These are phyloP conservation scores for Tachina grossa DNA, from an alignment of 2,888 invertebrate genomes.

Conservation along the genomic window DNA sequence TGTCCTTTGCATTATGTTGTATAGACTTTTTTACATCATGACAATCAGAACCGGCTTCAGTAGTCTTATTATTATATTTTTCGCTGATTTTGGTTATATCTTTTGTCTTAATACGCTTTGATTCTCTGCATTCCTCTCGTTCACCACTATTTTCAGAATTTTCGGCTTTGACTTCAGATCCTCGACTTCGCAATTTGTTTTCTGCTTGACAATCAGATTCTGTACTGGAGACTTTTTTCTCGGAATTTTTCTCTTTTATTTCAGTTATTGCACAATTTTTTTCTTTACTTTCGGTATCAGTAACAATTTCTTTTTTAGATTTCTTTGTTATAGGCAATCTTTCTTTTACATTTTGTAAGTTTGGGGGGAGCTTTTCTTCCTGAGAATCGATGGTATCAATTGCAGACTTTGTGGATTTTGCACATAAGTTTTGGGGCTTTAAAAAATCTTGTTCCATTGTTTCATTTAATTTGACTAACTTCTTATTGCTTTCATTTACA, in stretches of 20 bases:
- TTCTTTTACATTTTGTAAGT: not conserved
- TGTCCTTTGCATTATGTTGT: too few species aligned
- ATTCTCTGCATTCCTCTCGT: not conserved
- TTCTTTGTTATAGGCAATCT: not conserved
- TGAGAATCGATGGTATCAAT: not conserved
- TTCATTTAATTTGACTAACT: slow-evolving; percentile 34
- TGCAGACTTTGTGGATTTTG: slow-evolving; percentile 17
- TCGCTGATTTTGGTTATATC: not conserved
- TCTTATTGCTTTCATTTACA: slow-evolving; percentile 53
- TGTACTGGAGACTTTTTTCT: not conserved
- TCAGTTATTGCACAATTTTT: not conserved
- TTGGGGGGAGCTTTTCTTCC: not conserved
- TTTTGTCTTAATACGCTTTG: not conserved
- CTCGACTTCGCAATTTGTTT: not conserved
- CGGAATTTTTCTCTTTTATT: too few species aligned
- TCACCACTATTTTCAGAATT: not conserved
- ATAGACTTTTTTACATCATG: too few species aligned
- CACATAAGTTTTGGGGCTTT: slow-evolving; percentile 15
- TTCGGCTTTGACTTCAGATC: not conserved
- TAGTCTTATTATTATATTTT: not conserved
- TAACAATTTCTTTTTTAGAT: not conserved
- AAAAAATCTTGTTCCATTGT: slow-evolving; percentile 10
- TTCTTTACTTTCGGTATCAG: not conserved
- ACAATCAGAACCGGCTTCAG: too few species aligned
- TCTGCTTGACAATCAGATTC: not conserved